phyloP scores from a whole-genome alignment of 2,888 invertebrate genomes.

The Phalangium opilio region DNA sequence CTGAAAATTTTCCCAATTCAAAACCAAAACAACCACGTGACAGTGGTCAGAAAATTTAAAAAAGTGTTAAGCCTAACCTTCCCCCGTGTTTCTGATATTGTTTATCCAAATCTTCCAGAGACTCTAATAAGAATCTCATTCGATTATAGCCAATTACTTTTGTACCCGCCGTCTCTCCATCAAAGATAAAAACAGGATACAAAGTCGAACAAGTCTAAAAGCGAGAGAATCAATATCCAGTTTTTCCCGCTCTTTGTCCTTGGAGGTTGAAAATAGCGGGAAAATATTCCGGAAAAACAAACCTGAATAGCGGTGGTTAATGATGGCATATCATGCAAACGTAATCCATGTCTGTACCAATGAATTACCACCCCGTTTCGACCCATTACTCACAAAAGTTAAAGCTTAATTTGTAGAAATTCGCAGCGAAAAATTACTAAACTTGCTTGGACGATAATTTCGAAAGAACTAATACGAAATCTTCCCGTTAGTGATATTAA shows the following conservation, averaged over 20 bases:
- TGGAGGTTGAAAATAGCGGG: no score
- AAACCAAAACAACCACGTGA: no score
- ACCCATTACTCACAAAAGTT: no score
- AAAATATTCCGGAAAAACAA: neutral
- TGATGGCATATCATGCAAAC: constrained; percentile 45
- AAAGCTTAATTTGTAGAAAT: no score
- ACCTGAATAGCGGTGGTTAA: constrained; percentile 40
- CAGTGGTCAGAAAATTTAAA: no score
- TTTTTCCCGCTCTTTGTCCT: no score
- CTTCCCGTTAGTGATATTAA: no score
- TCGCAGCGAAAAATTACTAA: no score
- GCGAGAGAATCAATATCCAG: neutral
- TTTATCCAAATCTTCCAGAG: constrained; percentile 45
- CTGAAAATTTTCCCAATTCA: constrained; percentile 19
- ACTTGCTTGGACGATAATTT: no score
- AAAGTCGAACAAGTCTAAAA: constrained; percentile 24
- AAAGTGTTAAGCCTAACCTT: constrained; percentile 14
- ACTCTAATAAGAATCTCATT: constrained; percentile 50
- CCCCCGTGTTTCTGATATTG: constrained; percentile 43
- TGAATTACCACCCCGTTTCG: constrained; percentile 29
- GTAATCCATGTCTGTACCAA: constrained; percentile 55
- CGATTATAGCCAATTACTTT: constrained; percentile 36
- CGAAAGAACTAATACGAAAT: no score
- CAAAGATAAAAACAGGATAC: constrained; percentile 53
- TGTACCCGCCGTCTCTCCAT: constrained; percentile 54